A percentile compares a stretch with the other conserved stretches of the same genome.
Conservation (phyloP, 2,797 vertebrate species). For the Catharus ustulatus region DNA sequence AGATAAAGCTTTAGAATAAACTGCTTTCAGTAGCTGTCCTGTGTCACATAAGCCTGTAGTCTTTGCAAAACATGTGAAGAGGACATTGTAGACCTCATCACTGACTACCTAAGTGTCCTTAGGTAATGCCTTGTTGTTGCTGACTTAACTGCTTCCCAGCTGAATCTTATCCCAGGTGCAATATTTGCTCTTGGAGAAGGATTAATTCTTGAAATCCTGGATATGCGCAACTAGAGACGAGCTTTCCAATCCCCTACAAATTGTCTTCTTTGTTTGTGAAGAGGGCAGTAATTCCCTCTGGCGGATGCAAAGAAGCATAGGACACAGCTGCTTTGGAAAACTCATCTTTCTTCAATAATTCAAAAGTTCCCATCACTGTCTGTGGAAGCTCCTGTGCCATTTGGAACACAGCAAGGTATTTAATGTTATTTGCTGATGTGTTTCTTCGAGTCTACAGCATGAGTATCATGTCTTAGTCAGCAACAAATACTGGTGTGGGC, state of each 20-base stretch:
- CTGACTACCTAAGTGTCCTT: neutral
- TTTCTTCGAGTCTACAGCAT: neutral
- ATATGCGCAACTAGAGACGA: neutral
- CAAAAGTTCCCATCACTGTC: neutral
- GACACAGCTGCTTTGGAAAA: neutral
- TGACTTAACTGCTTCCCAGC: constrained; percentile 45
- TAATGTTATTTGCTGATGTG: neutral
- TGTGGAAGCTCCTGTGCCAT: neutral
- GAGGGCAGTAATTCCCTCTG: neutral
- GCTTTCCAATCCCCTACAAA: constrained; percentile 68
- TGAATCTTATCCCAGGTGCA: constrained; percentile 53
- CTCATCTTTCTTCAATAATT: neutral
- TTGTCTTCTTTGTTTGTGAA: constrained; percentile 23
- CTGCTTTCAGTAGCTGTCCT: constrained; percentile 1
- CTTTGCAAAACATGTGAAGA: neutral
- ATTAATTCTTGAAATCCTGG: constrained; percentile 64
- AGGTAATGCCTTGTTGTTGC: constrained; percentile 65
- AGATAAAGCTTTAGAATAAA: constrained; percentile 58
- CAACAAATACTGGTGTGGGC: neutral
- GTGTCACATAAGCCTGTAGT: neutral
- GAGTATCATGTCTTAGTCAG: neutral
- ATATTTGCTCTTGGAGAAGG: constrained; percentile 36
- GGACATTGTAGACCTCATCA: neutral
- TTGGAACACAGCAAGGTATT: constrained; percentile 56
- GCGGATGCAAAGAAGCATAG: neutral